A percentile compares a stretch with the other conserved stretches of the same genome.
Evolutionary conservation across 2,888 invertebrate genomes (phyloP).

Genomic region (Macrosiphum euphorbiae): DNA sequence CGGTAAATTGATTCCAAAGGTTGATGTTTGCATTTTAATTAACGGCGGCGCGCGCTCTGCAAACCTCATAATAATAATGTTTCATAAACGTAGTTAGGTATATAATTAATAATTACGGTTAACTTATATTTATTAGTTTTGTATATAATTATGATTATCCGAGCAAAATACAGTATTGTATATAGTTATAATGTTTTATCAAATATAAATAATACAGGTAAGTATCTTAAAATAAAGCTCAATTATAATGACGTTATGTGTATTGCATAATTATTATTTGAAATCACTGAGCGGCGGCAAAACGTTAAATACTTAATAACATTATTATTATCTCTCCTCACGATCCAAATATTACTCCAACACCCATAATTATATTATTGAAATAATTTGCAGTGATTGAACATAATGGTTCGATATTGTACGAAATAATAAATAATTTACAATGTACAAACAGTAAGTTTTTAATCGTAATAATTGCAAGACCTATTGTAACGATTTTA

Average conservation of each 20-base stretch:
- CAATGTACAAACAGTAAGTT: not conserved
- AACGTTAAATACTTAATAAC: not conserved
- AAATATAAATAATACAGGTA: not conserved
- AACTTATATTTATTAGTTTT: not conserved
- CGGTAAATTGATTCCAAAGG: conserved; percentile 11
- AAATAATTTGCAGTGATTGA: not conserved
- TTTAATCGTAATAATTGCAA: not conserved
- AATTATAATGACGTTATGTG: not conserved
- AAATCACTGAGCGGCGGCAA: not conserved
- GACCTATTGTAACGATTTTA: not conserved
- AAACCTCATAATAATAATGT: not conserved
- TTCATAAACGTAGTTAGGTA: not conserved
- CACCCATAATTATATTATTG: not conserved
- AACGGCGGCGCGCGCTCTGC: not conserved
- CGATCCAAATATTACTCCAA: not conserved
- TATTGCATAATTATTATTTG: not conserved
- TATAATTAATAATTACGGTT: not conserved
- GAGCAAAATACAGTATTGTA: not conserved
- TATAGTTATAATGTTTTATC: not conserved
- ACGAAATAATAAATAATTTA: not conserved
- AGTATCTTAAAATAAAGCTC: not conserved
- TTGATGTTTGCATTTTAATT: not conserved
- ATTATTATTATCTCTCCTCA: not conserved
- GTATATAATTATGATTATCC: not conserved
- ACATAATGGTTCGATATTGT: not conserved